Percentiles rank a stretch among this genome's conserved stretches.
phyloP scores from a whole-genome alignment of 2,888 invertebrate genomes.

The Dynastes grantii region DNA sequence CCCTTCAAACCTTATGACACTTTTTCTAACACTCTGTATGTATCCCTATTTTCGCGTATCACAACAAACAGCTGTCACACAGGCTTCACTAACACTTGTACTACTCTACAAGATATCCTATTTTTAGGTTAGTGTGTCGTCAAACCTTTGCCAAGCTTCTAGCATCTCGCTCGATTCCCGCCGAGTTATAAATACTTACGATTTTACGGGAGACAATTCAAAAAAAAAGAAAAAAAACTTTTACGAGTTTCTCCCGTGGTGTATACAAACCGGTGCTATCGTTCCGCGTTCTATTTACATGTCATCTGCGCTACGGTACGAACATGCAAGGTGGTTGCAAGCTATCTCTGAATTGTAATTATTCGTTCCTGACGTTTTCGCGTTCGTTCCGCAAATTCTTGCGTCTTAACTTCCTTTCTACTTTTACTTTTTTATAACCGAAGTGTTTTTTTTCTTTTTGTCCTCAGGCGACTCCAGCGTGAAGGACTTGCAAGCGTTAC shows the following conservation, averaged over 20 bases:
- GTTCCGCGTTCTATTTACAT: slow-evolving; percentile 34
- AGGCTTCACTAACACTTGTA: slow-evolving; percentile 30
- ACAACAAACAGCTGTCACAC: slow-evolving; percentile 31
- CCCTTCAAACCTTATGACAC: no score
- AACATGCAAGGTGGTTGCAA: slow-evolving; percentile 39
- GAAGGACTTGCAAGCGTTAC: slow-evolving; percentile 77
- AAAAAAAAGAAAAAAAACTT: slow-evolving; percentile 29
- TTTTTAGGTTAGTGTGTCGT: slow-evolving; percentile 42
- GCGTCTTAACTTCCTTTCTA: neutral
- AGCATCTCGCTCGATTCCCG: slow-evolving; percentile 19
- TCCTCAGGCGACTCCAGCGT: slow-evolving; percentile 68
- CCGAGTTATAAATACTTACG: slow-evolving; percentile 28
- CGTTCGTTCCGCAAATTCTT: no score
- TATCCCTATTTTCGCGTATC: slow-evolving; percentile 11
- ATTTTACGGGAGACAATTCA: slow-evolving; percentile 42
- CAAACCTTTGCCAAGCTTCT: slow-evolving; percentile 38
- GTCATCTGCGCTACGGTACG: slow-evolving; percentile 1
- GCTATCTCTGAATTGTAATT: slow-evolving; percentile 30
- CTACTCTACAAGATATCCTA: slow-evolving; percentile 27
- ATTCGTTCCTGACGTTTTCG: neutral
- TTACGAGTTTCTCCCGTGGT: neutral
- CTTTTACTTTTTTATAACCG: neutral
- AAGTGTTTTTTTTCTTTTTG: slow-evolving; percentile 24
- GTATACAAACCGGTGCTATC: slow-evolving; percentile 24
- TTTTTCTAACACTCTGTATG: no score